These are phyloP conservation scores for Petroica traversi DNA, from an alignment of 2,113 vertebrate genomes.

Conservation along the genomic window DNA sequence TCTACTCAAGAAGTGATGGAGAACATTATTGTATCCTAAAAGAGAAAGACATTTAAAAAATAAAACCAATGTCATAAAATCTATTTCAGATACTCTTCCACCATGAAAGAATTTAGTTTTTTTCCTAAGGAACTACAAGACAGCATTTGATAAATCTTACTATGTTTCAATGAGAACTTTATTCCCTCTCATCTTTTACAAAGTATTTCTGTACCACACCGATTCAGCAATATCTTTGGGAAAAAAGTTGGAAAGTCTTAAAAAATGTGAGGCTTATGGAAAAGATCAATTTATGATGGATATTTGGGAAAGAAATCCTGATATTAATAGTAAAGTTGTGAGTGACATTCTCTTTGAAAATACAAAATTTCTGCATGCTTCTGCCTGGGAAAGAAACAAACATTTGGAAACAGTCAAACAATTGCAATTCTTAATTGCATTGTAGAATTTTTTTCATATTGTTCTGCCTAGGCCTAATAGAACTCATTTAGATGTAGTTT, in stretches of 20 bases:
- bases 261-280: not conserved
- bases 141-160: not conserved
- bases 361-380: not conserved
- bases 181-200: not conserved
- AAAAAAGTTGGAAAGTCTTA: not conserved
- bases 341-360: not conserved
- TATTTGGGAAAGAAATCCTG: not conserved
- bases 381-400: slow-evolving; percentile 23
- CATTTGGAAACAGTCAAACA: slow-evolving; percentile 24
- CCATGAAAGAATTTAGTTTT: not conserved
- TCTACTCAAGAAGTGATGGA: not conserved
- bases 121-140: not conserved
- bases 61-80: not conserved
- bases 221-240: not conserved
- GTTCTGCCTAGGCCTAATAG: slow-evolving; percentile 24
- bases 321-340: not conserved
- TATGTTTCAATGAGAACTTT: not conserved
- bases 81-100: not conserved
- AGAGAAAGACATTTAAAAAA: not conserved
- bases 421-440: slow-evolving; percentile 52
- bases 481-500: slow-evolving; percentile 41
- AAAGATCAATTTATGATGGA: not conserved
- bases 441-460: slow-evolving; percentile 24
- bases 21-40: not conserved
- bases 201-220: not conserved